Percentiles rank a stretch among this genome's conserved stretches.
These are phyloP conservation scores for Phymorhynchus buccinoides DNA, from an alignment of 1,140 invertebrate species.

Conservation along the genomic window DNA sequence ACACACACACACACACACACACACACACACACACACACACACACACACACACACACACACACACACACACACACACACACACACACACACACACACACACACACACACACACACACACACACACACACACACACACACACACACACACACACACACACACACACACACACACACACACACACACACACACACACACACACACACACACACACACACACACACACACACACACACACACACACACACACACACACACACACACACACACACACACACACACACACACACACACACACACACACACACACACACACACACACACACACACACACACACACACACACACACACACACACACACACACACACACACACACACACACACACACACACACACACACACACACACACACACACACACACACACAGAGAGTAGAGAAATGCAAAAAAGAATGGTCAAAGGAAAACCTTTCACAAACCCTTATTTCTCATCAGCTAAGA, in stretches of 20 bases:
- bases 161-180: neutral
- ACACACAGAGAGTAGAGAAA: too few relatives aligned
- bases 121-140: neutral
- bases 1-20: too few relatives aligned
- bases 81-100: neutral
- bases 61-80: neutral
- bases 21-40: too few relatives aligned
- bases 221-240: slow-evolving; percentile 11
- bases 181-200: neutral
- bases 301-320: too few relatives aligned
- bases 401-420: neutral
- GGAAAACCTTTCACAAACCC: too few relatives aligned
- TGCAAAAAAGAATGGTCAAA: too few relatives aligned
- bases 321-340: too few relatives aligned
- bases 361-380: neutral
- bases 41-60: too few relatives aligned
- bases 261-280: too few relatives aligned
- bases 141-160: neutral
- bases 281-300: too few relatives aligned
- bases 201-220: slow-evolving; percentile 16
- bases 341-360: neutral
- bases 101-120: neutral
- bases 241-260: neutral
- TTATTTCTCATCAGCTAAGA: too few relatives aligned
- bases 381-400: neutral